Base-by-base conservation (phyloP, 2,113 vertebrate genomes). In the Mungos mungo region DNA sequence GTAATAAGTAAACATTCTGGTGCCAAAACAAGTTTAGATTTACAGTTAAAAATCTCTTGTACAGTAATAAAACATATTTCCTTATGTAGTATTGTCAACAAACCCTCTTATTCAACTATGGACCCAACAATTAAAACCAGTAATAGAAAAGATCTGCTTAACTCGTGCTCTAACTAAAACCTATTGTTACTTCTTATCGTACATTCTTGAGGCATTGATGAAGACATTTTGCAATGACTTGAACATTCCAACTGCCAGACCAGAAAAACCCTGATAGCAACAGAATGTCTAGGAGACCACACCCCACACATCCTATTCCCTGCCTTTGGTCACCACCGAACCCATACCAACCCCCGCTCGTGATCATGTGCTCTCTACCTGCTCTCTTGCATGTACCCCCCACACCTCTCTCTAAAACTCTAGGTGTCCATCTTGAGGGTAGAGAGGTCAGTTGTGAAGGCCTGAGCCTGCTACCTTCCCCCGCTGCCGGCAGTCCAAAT, bases 21-120 rank as follows among this genome's bases (percentile, higher is more conserved):
- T 65, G 5, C 63, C 29, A 50, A 90, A 31, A 52, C 25, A 93
- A 76, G 10, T 38, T 65, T 65, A 79, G 25, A 27, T 81, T 80
- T 84, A 71, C 95, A 94, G 96, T 89, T 69, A 77, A 63, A 74
- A 95, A 80, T 38, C 16, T 47, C 29, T 72, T 84, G 54, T 71
- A 72, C 33, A 79, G 13, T 79, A 69, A 68, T 57, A 79, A 89
- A 92, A 83, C 3, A 27, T 13, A 57, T 31, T 71, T 91, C 66
- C 52, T 80, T 33, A 60, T 0, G n/a, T 23, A 33, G 19, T 4
- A 27, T 25, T 31, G 74, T 77, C 74, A 8, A 29, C 74, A 77
- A 77, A 27, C 74, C 27, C 27, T 77, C 41, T 77, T 47, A 47
- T 7, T 77, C 74, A 77, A 31, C 27, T 47, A 77, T 18, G 45